Conservation (phyloP, 2,888 invertebrate species). For the Tinea trinotella region DNA sequence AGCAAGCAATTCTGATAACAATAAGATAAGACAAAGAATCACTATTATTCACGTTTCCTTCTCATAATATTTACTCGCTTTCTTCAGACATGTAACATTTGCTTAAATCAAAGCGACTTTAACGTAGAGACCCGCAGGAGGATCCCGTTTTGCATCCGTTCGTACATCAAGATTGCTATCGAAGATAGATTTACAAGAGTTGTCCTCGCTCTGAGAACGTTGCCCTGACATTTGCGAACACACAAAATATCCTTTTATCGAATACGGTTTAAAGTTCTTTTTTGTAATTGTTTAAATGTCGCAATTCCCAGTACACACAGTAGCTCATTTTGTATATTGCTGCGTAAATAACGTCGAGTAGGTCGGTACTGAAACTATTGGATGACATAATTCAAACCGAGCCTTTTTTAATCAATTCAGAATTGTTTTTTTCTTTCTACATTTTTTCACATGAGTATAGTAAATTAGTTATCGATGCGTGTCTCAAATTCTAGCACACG, state of each 20-base stretch:
- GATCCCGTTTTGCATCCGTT: slow-evolving; percentile 69
- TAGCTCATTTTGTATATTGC: slow-evolving; percentile 24
- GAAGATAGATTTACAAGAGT: slow-evolving; percentile 68
- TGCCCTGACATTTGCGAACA: slow-evolving; percentile 30
- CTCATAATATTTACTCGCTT: slow-evolving; percentile 33
- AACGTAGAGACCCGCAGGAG: slow-evolving; percentile 34
- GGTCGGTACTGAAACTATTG: slow-evolving; percentile 13
- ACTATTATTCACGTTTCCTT: slow-evolving; percentile 26
- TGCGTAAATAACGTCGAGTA: slow-evolving; percentile 25
- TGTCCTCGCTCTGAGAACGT: slow-evolving; percentile 44
- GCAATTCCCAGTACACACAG: slow-evolving; percentile 7
- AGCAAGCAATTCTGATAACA: slow-evolving; percentile 52
- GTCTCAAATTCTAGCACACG: slow-evolving; percentile 27
- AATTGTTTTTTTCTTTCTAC: not conserved
- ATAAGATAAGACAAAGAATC: slow-evolving; percentile 38
- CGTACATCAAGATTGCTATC: slow-evolving; percentile 71
- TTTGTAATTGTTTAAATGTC: slow-evolving; percentile 2
- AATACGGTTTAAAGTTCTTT: slow-evolving; percentile 33
- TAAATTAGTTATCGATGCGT: slow-evolving; percentile 20
- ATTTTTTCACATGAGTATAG: slow-evolving; percentile 20
- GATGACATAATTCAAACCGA: slow-evolving; percentile 19
- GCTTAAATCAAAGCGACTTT: slow-evolving; percentile 54
- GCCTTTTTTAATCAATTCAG: not conserved
- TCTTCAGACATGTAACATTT: slow-evolving; percentile 40
- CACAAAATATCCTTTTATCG: slow-evolving; percentile 54